phyloP scores from a whole-genome alignment of 37 sponge, comb jelly and placozoan species.

The Mnemiopsis leidyi region DNA sequence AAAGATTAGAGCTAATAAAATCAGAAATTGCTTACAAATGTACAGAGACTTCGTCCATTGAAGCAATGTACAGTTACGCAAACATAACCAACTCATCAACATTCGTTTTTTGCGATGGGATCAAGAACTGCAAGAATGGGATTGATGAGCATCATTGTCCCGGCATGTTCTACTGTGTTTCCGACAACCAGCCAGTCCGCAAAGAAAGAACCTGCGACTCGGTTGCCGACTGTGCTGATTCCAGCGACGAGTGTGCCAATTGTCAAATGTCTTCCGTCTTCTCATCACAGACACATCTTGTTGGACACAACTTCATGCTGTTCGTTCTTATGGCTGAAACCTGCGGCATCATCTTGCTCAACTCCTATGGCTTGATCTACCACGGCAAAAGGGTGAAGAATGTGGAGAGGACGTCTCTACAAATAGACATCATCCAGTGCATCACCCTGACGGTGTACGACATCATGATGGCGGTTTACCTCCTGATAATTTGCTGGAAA shows the following conservation, averaged over 20 bases:
- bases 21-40: background rate
- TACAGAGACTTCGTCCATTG: background rate
- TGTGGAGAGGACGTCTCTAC: background rate
- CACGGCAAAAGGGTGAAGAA: background rate
- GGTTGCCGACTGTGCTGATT: background rate
- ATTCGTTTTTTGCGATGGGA: background rate
- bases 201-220: background rate
- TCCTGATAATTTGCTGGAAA: background rate
- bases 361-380: background rate
- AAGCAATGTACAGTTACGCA: background rate
- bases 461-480: background rate
- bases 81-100: background rate
- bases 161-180: background rate
- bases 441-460: background rate
- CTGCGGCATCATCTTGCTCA: background rate
- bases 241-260: background rate
- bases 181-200: background rate
- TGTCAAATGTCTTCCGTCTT: background rate
- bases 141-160: constrained; percentile 48
- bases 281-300: background rate
- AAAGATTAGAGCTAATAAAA: background rate
- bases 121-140: background rate
- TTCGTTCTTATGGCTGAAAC: background rate
- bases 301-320: background rate
- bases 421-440: constrained; percentile 2